Conservation (phyloP, 2,113 vertebrate genomes). For the Butorides virescens region DNA sequence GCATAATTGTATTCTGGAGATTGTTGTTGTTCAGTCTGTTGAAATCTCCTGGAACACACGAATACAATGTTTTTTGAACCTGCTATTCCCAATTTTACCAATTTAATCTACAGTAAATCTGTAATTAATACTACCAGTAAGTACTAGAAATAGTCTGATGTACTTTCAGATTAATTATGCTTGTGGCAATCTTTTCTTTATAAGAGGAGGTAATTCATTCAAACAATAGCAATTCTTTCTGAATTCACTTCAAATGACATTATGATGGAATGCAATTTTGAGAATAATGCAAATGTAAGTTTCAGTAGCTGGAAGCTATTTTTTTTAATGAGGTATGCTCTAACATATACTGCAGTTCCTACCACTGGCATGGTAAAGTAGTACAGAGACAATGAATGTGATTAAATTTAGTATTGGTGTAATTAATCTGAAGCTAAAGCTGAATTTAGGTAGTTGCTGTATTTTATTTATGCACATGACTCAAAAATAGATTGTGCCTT, state of each 20-base stretch:
- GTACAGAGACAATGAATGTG: background rate
- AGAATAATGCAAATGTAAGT: conserved; percentile 13
- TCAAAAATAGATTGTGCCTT: background rate
- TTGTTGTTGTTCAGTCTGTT: conserved; percentile 24
- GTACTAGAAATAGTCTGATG: conserved; percentile 30
- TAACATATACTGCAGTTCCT: background rate
- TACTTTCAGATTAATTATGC: conserved; percentile 49
- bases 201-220: conserved; percentile 5
- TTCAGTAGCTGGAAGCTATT: conserved; percentile 42
- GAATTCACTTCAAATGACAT: conserved; percentile 21
- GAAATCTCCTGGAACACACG: conserved; percentile 22
- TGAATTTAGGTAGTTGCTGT: background rate
- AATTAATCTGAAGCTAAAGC: background rate
- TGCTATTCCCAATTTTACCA: conserved; percentile 30
- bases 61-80: conserved; percentile 16
- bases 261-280: conserved; percentile 13
- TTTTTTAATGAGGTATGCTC: background rate
- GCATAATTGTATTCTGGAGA: conserved; percentile 50
- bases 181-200: conserved; percentile 8
- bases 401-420: background rate
- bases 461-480: background rate
- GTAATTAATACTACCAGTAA: conserved; percentile 41
- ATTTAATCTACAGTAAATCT: conserved; percentile 47
- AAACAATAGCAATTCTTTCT: conserved; percentile 15
- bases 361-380: background rate